Percentiles rank a stretch among this genome's conserved stretches.
These are phyloP conservation scores for Nasonia longicornis DNA, from an alignment of 1,140 invertebrate genomes.

Conservation along the genomic window DNA sequence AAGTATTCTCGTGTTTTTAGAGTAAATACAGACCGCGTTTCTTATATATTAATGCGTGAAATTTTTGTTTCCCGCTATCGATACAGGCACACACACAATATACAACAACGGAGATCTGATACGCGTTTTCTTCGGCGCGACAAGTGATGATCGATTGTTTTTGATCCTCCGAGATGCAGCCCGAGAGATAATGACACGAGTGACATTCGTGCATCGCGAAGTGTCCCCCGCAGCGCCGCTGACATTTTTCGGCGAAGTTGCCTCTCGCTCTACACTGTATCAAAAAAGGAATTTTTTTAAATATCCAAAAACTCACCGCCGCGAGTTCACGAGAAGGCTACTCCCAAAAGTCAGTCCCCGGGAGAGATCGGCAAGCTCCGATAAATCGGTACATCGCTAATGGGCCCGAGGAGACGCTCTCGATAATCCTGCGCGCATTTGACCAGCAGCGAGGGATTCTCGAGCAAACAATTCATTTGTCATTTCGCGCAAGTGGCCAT, in stretches of 20 bases:
- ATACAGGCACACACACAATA: too few species aligned
- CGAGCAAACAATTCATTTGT: constrained; percentile 58
- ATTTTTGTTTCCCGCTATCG: too few species aligned
- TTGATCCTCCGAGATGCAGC: background rate
- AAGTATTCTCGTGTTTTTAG: background rate
- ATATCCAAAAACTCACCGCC: too few species aligned
- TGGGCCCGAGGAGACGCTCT: background rate
- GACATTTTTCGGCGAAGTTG: background rate
- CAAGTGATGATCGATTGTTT: constrained; percentile 20
- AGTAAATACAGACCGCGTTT: background rate
- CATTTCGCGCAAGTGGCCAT: constrained; percentile 42
- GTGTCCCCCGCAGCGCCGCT: background rate
- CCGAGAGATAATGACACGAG: background rate
- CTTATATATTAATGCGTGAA: too few species aligned
- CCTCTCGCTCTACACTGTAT: too few species aligned
- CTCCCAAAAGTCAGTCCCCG: background rate
- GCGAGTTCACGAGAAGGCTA: background rate
- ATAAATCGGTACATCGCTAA: constrained; percentile 4
- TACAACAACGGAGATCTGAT: too few species aligned
- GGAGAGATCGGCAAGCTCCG: constrained; percentile 13
- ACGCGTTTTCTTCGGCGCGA: background rate
- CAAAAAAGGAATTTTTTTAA: background rate
- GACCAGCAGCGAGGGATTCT: constrained; percentile 38
- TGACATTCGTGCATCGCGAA: background rate
- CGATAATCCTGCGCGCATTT: background rate